Base-by-base conservation (phyloP, 2,113 vertebrate genomes). In the Larimichthys polyactis region DNA sequence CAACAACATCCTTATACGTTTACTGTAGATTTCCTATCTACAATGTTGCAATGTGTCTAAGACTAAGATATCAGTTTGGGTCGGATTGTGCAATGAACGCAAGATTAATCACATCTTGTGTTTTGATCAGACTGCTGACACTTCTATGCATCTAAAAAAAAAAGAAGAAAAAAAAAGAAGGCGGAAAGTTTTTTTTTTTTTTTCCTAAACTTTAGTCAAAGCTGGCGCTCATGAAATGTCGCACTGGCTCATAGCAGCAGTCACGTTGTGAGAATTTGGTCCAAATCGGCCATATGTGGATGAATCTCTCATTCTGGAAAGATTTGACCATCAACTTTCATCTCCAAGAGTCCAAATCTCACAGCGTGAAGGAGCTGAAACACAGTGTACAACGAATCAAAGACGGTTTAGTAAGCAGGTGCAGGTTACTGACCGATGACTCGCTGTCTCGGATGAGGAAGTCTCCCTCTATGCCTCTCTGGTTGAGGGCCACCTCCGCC, bases 361-460 rank as follows among this genome's bases (percentile, higher is more conserved):
- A 36, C 27, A 36, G 10, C 9, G 32, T 43, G 11, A 24, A 40
- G 5, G 14, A 4, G 19, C 4, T 36, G 7, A 36, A 36, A 36
- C 7, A 8, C 19, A 6, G 19, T 0, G n/a, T 40, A 12, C 20
- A 68, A 51, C n/a, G 14, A 11, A 60, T 17, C n/a, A 44, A 3
- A 5, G 10, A 4, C 2, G 1, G 32, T 51, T 22, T 19, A 2
- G 49, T 12, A 8, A 72, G 20, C 9, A 48, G 67, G n/a, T 55
- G 49, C 1, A 4, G 17, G 59, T 6, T n/a, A 96, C 97, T 96
- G 91, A 98, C 97, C 83, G 97, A 98, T 89, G 97, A 98, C 89
- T 98, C 97, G 92, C 96, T 97, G 90, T 97, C 96, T 81, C 97
- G 94, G 86, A 98, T 97, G 79, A 98, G 96, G 88, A 98, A 98